These are phyloP conservation scores for Balaeniceps rex DNA, from an alignment of 2,113 vertebrate species.

Conservation along the genomic window DNA sequence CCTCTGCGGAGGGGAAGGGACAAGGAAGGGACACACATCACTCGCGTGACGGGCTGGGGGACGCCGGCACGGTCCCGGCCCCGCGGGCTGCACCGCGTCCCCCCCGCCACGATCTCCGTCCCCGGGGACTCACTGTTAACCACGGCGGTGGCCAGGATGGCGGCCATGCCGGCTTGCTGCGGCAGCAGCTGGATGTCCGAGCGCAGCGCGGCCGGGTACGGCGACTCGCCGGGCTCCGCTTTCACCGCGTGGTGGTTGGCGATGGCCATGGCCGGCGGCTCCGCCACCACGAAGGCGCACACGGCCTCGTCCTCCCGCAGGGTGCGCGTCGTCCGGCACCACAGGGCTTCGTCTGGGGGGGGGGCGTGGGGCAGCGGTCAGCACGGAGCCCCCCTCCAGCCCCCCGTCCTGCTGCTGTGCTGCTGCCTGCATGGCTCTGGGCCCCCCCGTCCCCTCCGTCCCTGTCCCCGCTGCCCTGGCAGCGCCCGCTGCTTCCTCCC, in stretches of 20 bases:
- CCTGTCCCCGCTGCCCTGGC: background rate
- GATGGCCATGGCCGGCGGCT: constrained; percentile 51
- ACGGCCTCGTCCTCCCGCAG: constrained; percentile 70
- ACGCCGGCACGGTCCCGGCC: accelerated
- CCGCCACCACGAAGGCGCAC: constrained; percentile 65
- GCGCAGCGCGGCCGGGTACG: constrained; percentile 68
- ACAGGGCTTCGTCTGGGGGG: constrained; percentile 79
- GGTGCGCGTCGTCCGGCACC: constrained; percentile 82
- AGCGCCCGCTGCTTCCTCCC: background rate
- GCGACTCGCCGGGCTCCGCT: constrained; percentile 59
- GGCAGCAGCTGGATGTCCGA: constrained; percentile 94
- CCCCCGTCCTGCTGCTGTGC: background rate
- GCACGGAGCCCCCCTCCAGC: background rate
- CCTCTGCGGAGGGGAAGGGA: background rate
- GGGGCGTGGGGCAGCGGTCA: background rate
- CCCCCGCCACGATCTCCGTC: accelerated
- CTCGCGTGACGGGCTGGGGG: accelerated
- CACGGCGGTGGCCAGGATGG: constrained; percentile 92
- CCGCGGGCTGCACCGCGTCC: accelerated
- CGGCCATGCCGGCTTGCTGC: constrained; percentile 96
- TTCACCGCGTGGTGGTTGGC: constrained; percentile 69
- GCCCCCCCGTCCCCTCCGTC: background rate
- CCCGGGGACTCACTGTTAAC: constrained; percentile 87
- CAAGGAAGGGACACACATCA: accelerated
- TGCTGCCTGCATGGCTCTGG: background rate